Evolutionary conservation across 2,113 vertebrate genomes (phyloP).

Genomic region (Rutilus rutilus): DNA sequence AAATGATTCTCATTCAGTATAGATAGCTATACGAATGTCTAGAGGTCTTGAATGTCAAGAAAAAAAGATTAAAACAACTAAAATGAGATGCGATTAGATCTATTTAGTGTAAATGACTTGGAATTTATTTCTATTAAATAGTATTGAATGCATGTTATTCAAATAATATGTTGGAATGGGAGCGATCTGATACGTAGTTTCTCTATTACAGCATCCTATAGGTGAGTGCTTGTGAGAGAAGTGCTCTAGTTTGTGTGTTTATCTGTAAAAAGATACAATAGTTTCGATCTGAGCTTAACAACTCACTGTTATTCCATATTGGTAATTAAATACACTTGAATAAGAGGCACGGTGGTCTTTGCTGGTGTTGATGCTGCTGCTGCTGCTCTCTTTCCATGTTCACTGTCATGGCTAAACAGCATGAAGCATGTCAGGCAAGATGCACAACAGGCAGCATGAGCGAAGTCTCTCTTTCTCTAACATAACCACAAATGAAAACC

Average conservation of each 20-base stretch:
- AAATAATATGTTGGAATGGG: neutral
- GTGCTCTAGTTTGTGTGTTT: neutral
- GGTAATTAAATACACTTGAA: neutral
- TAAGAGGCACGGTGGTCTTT: neutral
- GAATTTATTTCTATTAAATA: neutral
- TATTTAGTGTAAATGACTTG: neutral
- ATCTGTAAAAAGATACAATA: neutral
- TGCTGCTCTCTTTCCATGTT: constrained; percentile 43
- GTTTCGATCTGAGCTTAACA: neutral
- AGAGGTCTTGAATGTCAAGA: neutral
- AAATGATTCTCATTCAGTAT: neutral
- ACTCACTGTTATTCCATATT: neutral
- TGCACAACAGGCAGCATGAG: neutral
- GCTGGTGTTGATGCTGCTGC: neutral
- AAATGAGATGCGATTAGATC: neutral
- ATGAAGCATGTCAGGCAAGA: constrained; percentile 30
- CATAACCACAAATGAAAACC: constrained; percentile 22
- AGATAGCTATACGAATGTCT: neutral
- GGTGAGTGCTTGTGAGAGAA: neutral
- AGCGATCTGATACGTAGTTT: neutral
- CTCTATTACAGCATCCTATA: neutral
- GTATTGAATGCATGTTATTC: neutral
- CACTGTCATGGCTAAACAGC: neutral
- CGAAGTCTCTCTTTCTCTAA: neutral
- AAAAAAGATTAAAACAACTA: neutral